Base-by-base conservation (phyloP, 2,888 invertebrate genomes). In the Chloroclysta siterata region DNA sequence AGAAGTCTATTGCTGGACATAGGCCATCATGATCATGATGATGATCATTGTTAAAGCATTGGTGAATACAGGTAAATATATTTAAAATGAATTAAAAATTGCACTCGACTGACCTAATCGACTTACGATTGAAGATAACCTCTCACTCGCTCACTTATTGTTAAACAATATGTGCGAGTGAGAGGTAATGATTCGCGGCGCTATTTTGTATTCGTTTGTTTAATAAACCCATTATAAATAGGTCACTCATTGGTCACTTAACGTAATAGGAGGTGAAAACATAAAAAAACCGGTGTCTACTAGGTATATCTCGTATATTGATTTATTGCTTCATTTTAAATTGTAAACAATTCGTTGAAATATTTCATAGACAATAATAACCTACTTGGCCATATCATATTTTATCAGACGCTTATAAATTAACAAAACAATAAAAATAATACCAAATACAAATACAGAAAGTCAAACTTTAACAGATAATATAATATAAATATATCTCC, bases 271-370 rank as follows among this genome's bases (percentile, higher is more conserved):
- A 14, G 14, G 14, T 14, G 52, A 65, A 69, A 68, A 60, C 53
- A 39, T 39, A 39, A 39, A 71, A 54, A 72, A 56, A 53, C 53
- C 13, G 39, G 48, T 68, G 33, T 42, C 5, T 58, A 60, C 71
- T 70, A 65, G 60, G 47, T 59, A 68, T 69, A 71, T 74, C 63
- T 72, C 71, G 67, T 74, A 74, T 79, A 80, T 85, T 84, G 74
- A 84, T 87, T 90, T 89, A 90, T 90, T 92, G 89, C 89, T 89
- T 84, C 82, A 76, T 84, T 84, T 84, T 88, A 87, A 75, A 83
- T 85, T 86, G 85, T 88, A 90, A 90, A 91, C 89, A 87, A 85
- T 90, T 92, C 90, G 90, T 90, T 90, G 88, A 89, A 82, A 82
- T 79, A 78, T 77, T 76, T 76, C 69, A 70, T 72, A 71, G 74